Evolutionary conservation across 53 echinoderm and acorn worm species (phyloP), one percentile per base, ranked within the genome.

Genomic region (Temnopleurus reevesii): DNA sequence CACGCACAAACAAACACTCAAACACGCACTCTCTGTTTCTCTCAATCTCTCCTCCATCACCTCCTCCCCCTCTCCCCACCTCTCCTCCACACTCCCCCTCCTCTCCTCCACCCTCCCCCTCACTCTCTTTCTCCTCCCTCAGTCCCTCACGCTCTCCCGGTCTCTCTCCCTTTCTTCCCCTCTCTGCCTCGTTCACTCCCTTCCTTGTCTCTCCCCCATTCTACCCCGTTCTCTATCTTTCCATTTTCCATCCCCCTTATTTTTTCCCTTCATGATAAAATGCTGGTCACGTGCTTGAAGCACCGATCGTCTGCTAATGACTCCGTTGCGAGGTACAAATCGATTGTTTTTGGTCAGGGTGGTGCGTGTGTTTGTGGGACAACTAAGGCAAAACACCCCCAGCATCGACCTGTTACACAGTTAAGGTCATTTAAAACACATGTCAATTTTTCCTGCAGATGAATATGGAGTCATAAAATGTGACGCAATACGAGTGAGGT

Each of bases 241-340:
- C 49, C 49, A 49, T 8, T 13, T n/a, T n/a, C n/a, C n/a, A n/a
- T n/a, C n/a, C n/a, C n/a, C n/a, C n/a, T n/a, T n/a, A 7, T 41
- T 10, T 66, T n/a, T 58, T 7, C 21, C 71, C 71, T 36, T 41
- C 71, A 38, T 41, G 65, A 38, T 41, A 71, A 41, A n/a, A 71
- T 71, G 71, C 71, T 38, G n/a, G 7, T 71, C 71, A 71, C 71
- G 71, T 41, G 71, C 21, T 41, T 41, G 38, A 27, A 71, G 71
- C 41, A 71, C 15, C 19, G 71, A 71, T 71, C 71, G 71, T 71
- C 71, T 71, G 71, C 71, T 71, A 71, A 71, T 71, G 71, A 71
- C 15, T 71, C 71, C 71, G 15, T 71, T 36, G 71, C 71, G 71
- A 41, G 71, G 41, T 25, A n/a, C 26, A 8, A 6, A 71, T 71